Evolutionary conservation across 2,113 vertebrate species (phyloP).

Genomic region (Stegastes partitus): DNA sequence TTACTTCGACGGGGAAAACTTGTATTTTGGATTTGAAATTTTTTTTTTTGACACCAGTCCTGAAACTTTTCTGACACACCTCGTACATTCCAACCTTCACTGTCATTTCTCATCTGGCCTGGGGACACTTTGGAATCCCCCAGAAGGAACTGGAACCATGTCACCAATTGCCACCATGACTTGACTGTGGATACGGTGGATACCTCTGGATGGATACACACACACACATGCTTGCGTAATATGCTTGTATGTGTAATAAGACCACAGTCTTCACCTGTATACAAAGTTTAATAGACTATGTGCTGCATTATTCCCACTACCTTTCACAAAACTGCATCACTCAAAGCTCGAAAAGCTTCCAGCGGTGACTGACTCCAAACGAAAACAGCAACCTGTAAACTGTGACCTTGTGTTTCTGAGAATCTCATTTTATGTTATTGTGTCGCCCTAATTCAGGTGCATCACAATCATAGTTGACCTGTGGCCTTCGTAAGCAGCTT

Average conservation of each 20-base stretch:
- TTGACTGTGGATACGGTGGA: too few species aligned
- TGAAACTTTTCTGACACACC: too few species aligned
- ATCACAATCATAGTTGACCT: slow-evolving; percentile 9
- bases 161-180: too few species aligned
- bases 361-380: slow-evolving; percentile 3
- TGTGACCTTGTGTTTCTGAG: slow-evolving; percentile 9
- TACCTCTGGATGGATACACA: too few species aligned
- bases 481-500: slow-evolving; percentile 19
- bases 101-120: too few species aligned
- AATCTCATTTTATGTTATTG: slow-evolving; percentile 26
- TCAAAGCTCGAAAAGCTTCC: background rate
- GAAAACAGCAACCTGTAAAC: slow-evolving; percentile 10
- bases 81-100: too few species aligned
- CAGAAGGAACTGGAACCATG: too few species aligned
- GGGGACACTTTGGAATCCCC: too few species aligned
- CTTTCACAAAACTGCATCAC: background rate
- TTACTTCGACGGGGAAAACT: too few species aligned
- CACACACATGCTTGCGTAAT: background rate
- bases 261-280: background rate
- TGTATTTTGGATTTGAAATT: too few species aligned
- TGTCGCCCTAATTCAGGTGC: background rate
- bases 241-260: background rate
- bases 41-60: too few species aligned
- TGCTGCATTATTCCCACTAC: background rate
- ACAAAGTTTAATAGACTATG: background rate